Base-by-base conservation (phyloP, 2,113 vertebrate genomes). In the Solenodon paradoxus region DNA sequence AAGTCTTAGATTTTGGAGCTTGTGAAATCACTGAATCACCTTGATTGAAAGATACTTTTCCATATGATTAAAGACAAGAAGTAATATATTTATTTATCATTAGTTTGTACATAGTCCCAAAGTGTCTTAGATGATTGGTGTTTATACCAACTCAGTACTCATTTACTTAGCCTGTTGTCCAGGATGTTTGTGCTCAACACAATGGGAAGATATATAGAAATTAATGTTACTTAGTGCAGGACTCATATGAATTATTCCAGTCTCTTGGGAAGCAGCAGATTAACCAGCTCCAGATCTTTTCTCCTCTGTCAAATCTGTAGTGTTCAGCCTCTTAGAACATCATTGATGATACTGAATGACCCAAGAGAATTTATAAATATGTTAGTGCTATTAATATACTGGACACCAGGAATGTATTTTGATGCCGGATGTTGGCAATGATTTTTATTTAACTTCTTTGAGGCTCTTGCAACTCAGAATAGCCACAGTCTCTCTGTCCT, bases 381-480 rank as follows among this genome's bases (percentile, higher is more conserved):
- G 6, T 95, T 94, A 96, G 87, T 89, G 87, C 95, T 96, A 93
- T 97, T 96, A 95, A 96, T 95, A 85, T 90, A 38, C 75, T 96
- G 86, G 86, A 84, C 61, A 94, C 95, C 22, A 71, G 64, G 55
- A 96, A 72, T 95, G n/a, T 61, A 84, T 90, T 88, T 92, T 78
- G 84, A 64, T 89, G 75, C 38, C 9, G 42, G 69, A 92, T 87
- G 22, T 75, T 96, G 63, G 86, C 87, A 92, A 19, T 84, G 72
- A 89, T 91, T 95, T 97, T 87, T 92, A 74, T 89, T 96, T 86
- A 95, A 95, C 82, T 96, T 96, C 92, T 96, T 75, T 89, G 83
- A 89, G 59, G 92, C 96, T 92, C 71, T 75, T 92, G 28, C 28
- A 71, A 71, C 66, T 96, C 28, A 66, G 42, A 88, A 84, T 87